Conservation (phyloP, 2,888 invertebrate species). For the Diadromus collaris region DNA sequence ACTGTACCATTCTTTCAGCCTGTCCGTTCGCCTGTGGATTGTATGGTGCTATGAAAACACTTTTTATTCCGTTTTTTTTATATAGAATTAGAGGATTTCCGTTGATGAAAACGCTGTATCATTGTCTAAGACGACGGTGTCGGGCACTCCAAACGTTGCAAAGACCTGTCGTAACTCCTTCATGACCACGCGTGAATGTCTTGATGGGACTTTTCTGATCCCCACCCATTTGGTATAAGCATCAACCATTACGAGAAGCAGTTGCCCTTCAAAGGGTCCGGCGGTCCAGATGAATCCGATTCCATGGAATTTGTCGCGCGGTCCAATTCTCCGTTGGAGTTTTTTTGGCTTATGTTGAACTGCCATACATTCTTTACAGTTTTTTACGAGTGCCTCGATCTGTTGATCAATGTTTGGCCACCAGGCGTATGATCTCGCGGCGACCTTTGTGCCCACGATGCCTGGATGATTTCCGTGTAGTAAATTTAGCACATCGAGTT, state of each 20-base stretch:
- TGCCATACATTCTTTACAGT: conserved; percentile 45
- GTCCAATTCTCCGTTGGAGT: conserved; percentile 52
- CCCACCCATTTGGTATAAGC: conserved; percentile 62
- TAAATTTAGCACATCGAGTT: conserved; percentile 29
- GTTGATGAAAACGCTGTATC: too few species aligned
- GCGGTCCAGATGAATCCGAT: conserved; percentile 60
- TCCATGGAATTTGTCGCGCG: conserved; percentile 56
- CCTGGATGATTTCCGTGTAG: conserved; percentile 50
- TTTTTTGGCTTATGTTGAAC: conserved; percentile 35
- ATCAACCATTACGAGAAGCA: conserved; percentile 64
- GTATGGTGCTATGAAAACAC: conserved; percentile 59
- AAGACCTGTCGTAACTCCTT: too few species aligned
- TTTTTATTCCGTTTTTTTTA: conserved; percentile 16
- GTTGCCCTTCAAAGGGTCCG: conserved; percentile 59
- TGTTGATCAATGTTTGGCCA: conserved; percentile 48
- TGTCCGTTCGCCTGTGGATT: conserved; percentile 64
- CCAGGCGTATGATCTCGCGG: conserved; percentile 34
- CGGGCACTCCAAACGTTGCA: too few species aligned
- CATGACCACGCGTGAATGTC: conserved; percentile 51
- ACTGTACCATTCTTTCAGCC: conserved; percentile 67
- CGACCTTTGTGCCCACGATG: conserved; percentile 37
- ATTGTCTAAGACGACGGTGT: too few species aligned
- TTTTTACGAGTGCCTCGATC: conserved; percentile 44
- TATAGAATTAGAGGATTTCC: conserved; percentile 1
- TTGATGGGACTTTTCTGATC: conserved; percentile 52